These are phyloP conservation scores for Xiphias gladius DNA, from an alignment of 2,113 vertebrate species.

Conservation along the genomic window DNA sequence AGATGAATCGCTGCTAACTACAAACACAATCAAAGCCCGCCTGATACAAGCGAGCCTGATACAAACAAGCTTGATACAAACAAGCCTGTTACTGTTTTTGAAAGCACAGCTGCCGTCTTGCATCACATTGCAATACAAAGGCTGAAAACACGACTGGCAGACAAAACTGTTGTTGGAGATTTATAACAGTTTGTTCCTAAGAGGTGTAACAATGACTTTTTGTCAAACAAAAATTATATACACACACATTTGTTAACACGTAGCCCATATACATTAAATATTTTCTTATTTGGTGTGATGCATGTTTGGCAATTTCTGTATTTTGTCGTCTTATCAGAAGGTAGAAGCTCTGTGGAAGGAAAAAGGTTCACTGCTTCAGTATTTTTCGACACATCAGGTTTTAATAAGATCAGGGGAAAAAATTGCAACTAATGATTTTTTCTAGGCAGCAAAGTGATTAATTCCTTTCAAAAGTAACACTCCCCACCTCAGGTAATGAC, in stretches of 20 bases:
- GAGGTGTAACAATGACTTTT: too few species aligned
- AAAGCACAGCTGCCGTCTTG: neutral
- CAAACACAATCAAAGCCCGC: constrained; percentile 30
- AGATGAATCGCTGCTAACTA: constrained; percentile 49
- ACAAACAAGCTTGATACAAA: too few species aligned
- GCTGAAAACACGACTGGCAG: neutral
- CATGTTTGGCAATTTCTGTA: neutral
- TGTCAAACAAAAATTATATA: too few species aligned
- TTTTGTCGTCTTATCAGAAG: neutral
- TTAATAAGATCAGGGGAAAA: neutral
- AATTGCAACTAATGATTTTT: neutral
- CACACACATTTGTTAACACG: too few species aligned
- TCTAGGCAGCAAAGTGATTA: neutral
- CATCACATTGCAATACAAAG: neutral
- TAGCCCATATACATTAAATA: too few species aligned
- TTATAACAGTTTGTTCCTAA: neutral
- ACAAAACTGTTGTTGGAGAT: neutral
- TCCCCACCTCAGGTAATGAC: neutral
- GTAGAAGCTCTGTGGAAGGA: neutral
- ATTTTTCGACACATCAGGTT: neutral
- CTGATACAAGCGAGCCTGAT: too few species aligned
- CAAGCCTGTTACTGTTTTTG: neutral
- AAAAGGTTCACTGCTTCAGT: neutral
- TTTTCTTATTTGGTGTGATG: neutral
- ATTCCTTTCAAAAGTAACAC: neutral